These are phyloP conservation scores for Cryptoblepharus egeriae DNA, from an alignment of 2,797 vertebrate species.

Conservation along the genomic window DNA sequence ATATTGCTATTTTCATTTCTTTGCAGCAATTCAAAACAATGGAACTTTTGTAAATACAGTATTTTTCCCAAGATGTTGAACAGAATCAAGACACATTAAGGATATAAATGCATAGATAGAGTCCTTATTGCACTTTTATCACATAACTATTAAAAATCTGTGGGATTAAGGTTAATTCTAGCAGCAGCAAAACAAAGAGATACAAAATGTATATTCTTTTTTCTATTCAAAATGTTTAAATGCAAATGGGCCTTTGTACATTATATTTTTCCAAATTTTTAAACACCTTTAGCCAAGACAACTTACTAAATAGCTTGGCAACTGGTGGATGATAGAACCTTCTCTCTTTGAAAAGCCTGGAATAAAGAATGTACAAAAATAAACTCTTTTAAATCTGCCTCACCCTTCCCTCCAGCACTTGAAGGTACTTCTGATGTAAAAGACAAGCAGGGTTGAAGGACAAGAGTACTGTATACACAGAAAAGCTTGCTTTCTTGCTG, in stretches of 20 bases:
- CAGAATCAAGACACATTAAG: neutral
- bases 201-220: conserved; percentile 21
- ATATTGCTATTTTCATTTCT: neutral
- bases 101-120: conserved; percentile 10
- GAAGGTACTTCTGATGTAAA: no score
- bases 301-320: neutral
- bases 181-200: conserved; percentile 30
- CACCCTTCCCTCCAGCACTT: neutral
- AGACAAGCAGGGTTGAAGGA: neutral
- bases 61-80: conserved; percentile 7
- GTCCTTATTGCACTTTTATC: conserved; percentile 23
- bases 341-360: no score
- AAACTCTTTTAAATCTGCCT: neutral
- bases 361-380: neutral
- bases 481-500: neutral
- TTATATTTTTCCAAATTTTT: conserved; percentile 31
- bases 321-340: neutral
- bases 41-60: neutral
- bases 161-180: conserved; percentile 43
- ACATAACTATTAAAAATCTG: neutral
- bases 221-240: neutral
- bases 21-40: neutral
- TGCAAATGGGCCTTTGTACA: conserved; percentile 21
- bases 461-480: no score
- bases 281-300: conserved; percentile 1